Percentiles rank a stretch among this genome's conserved stretches.
These are phyloP conservation scores for Polymixis flavicincta DNA, from an alignment of 2,888 invertebrate species.

Conservation along the genomic window DNA sequence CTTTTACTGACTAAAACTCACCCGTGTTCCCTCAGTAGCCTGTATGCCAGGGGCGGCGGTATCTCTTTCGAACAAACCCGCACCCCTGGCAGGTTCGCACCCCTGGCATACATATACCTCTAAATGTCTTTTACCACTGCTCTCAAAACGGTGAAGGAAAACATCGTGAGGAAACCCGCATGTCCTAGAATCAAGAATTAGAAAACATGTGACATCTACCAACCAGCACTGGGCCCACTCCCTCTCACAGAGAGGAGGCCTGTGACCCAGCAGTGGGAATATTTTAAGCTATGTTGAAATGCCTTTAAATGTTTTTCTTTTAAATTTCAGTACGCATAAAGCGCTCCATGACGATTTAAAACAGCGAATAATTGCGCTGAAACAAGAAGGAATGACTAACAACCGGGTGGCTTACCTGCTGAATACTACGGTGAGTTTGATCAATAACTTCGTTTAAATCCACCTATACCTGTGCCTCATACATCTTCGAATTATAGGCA, in stretches of 20 bases:
- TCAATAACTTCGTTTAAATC: background rate
- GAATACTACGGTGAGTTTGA: slow-evolving; percentile 14
- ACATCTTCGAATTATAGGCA: too few species aligned
- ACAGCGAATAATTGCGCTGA: slow-evolving; percentile 18
- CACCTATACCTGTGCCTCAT: too few species aligned
- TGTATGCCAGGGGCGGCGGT: too few species aligned
- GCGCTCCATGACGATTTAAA: slow-evolving; percentile 14
- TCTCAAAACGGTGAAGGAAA: background rate
- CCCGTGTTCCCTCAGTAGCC: too few species aligned
- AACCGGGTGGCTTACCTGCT: slow-evolving; percentile 2
- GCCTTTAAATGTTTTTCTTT: background rate
- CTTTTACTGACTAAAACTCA: too few species aligned
- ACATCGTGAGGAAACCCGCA: background rate
- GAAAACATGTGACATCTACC: background rate
- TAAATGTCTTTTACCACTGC: background rate
- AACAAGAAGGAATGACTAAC: slow-evolving; percentile 1
- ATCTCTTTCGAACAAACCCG: too few species aligned
- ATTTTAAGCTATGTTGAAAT: too few species aligned
- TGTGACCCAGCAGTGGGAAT: too few species aligned
- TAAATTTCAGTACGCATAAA: slow-evolving; percentile 9
- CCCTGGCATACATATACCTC: too few species aligned
- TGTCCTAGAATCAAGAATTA: background rate
- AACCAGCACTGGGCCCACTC: background rate
- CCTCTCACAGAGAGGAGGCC: background rate
- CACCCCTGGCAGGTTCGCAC: too few species aligned